A percentile compares a stretch with the other conserved stretches of the same genome.
phyloP scores from a whole-genome alignment of 1,140 invertebrate species.

The Pseudomyrmex cubaensis region DNA sequence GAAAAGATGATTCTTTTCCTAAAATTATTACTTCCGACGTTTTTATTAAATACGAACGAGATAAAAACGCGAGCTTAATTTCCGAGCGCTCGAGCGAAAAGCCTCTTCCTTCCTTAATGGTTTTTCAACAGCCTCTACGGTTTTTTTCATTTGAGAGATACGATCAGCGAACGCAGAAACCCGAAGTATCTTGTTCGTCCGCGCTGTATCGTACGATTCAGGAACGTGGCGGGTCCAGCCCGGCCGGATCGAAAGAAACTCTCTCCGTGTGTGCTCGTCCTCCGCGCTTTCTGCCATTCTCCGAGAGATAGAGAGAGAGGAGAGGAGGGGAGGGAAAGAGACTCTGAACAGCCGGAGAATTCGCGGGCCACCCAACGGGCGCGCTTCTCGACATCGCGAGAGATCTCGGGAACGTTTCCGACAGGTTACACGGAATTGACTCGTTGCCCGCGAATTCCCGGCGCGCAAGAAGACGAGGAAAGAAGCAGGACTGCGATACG shows the following conservation, averaged over 20 bases:
- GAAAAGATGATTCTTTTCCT: too few relatives aligned
- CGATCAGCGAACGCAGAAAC: background rate
- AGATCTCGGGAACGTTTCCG: constrained; percentile 57
- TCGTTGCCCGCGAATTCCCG: constrained; percentile 71
- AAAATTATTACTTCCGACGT: background rate
- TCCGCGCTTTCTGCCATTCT: constrained; percentile 26
- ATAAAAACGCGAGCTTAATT: too few relatives aligned
- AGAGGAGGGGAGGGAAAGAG: background rate
- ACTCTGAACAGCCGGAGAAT: constrained; percentile 51
- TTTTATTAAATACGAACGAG: background rate
- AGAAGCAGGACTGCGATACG: constrained; percentile 37
- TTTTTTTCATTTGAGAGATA: background rate
- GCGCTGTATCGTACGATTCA: constrained; percentile 27
- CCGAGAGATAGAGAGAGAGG: too few relatives aligned
- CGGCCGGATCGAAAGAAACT: constrained; percentile 33
- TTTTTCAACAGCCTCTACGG: constrained; percentile 4
- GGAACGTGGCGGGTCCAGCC: constrained; percentile 37
- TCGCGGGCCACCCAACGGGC: constrained; percentile 71
- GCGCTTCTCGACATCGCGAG: constrained; percentile 46
- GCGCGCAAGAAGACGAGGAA: constrained; percentile 47
- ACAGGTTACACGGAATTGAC: constrained; percentile 69
- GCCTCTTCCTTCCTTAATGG: too few relatives aligned
- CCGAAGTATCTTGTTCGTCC: background rate
- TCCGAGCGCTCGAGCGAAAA: background rate
- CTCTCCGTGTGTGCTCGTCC: background rate